Conservation (phyloP, 2,113 vertebrate genomes). For the Serilophus lunatus region DNA sequence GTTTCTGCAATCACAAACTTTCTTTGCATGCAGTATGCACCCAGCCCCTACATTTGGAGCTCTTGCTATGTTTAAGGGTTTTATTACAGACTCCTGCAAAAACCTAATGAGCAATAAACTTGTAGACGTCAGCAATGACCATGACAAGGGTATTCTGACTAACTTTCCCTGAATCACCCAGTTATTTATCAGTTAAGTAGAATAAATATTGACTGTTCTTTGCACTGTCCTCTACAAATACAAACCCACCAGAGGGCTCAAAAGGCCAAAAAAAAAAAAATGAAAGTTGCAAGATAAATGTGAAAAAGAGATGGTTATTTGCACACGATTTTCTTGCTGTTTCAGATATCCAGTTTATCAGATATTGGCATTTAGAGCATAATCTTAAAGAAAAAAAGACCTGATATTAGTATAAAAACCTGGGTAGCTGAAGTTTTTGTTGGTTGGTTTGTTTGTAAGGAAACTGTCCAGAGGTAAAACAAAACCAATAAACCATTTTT, state of each 20-base stretch:
- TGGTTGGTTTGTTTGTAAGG: background rate
- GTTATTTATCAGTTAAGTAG: conserved; percentile 62
- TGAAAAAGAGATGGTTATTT: conserved; percentile 23
- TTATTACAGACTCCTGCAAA: background rate
- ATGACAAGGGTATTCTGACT: conserved; percentile 37
- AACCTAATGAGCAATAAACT: conserved; percentile 15
- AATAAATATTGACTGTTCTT: conserved; percentile 72
- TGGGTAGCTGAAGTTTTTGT: background rate
- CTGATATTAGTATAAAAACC: background rate
- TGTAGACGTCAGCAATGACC: conserved; percentile 41
- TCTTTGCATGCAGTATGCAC: accelerated
- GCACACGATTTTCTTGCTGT: background rate
- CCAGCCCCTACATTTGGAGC: background rate
- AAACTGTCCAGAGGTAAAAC: background rate
- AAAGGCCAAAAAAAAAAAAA: background rate
- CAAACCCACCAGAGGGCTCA: conserved; percentile 12
- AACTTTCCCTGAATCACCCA: conserved; percentile 33
- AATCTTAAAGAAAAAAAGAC: background rate
- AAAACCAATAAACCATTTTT: background rate
- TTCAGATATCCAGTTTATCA: background rate
- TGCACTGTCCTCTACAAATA: conserved; percentile 48
- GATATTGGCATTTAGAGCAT: background rate
- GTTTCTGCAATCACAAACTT: accelerated
- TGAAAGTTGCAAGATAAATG: conserved; percentile 13
- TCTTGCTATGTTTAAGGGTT: background rate